Evolutionary conservation across 37 sponge, comb jelly and placozoan genomes (phyloP), one percentile per base, ranked within the genome.

Genomic region (Lycopodina hypogea): DNA sequence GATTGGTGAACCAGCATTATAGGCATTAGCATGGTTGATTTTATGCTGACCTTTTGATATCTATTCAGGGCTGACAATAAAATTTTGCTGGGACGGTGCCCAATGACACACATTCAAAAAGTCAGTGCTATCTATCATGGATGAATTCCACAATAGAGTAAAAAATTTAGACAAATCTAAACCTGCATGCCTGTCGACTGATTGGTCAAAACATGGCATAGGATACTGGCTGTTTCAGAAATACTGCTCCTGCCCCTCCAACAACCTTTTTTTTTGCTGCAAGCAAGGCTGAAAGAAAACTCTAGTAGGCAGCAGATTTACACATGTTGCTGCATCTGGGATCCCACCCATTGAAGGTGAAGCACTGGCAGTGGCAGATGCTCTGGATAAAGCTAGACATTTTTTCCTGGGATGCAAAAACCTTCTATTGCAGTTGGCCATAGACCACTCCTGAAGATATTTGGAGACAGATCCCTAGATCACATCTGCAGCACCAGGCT

Each of bases 281-380:
- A 68, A 79, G 34, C 70, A 79, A 34, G 70, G 80, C 56, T 79
- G 81, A 71, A 80, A 80, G 61, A 80, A 72, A 17, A 81, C 72
- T 42, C 73, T 81, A 41, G 65, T 81, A 28, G 81, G 81, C 17
- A 81, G 81, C 73, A 62, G 81, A 81, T 81, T 81, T 65, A 81
- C 81, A 37, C 81, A 81, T 42, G 61, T 73, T 39, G 73, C 81
- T 48, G 81, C 59, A 81, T 81, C 81, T 8, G 41, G 71, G 34
- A 69, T 69, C 56, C 71, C 81, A 7, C 81, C 81, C 30, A 80
- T 80, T 57, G 81, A 81, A 71, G 81, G 81, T 29, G 81, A 81
- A 72, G 81, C 81, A 66, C 55, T 79, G 35, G 80, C 80, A 30
- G 80, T 79, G n/a, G 56, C 73, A 40, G 81, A 81, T 61, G 81